These are phyloP conservation scores for Cabera pusaria DNA, from an alignment of 2,888 invertebrate species.

Conservation along the genomic window DNA sequence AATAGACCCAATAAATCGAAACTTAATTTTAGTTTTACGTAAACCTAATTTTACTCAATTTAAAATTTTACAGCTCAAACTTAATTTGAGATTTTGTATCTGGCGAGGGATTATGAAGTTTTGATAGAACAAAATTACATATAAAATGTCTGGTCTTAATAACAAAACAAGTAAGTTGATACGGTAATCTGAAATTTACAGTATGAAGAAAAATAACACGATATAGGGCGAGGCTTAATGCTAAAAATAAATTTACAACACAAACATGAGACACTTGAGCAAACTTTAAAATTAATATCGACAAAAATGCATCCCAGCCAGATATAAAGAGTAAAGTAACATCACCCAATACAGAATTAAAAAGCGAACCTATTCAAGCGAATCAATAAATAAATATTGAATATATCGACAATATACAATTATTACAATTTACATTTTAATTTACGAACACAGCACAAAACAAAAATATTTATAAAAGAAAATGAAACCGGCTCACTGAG, in stretches of 20 bases:
- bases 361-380: slow-evolving; percentile 71
- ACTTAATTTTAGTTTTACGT: slow-evolving; percentile 53
- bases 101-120: slow-evolving; percentile 63
- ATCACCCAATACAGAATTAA: slow-evolving; percentile 54
- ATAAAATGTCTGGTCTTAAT: slow-evolving; percentile 8
- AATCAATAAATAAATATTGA: slow-evolving; percentile 82
- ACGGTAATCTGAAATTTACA: slow-evolving; percentile 15
- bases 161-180: slow-evolving; percentile 6
- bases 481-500: slow-evolving; percentile 68
- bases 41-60: slow-evolving; percentile 41
- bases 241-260: slow-evolving; percentile 68
- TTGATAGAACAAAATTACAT: slow-evolving; percentile 33
- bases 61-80: slow-evolving; percentile 61
- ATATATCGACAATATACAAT: slow-evolving; percentile 80
- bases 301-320: slow-evolving; percentile 73
- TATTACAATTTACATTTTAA: slow-evolving; percentile 80
- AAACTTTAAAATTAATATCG: slow-evolving; percentile 57
- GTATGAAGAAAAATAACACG: slow-evolving; percentile 36
- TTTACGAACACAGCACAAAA: slow-evolving; percentile 82
- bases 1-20: slow-evolving; percentile 61
- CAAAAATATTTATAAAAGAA: slow-evolving; percentile 59
- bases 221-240: slow-evolving; percentile 55
- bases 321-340: slow-evolving; percentile 52
- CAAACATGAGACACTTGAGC: slow-evolving; percentile 70
- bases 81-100: slow-evolving; percentile 54